phyloP scores from a whole-genome alignment of 2,888 invertebrate genomes.

The Elmis aenea region DNA sequence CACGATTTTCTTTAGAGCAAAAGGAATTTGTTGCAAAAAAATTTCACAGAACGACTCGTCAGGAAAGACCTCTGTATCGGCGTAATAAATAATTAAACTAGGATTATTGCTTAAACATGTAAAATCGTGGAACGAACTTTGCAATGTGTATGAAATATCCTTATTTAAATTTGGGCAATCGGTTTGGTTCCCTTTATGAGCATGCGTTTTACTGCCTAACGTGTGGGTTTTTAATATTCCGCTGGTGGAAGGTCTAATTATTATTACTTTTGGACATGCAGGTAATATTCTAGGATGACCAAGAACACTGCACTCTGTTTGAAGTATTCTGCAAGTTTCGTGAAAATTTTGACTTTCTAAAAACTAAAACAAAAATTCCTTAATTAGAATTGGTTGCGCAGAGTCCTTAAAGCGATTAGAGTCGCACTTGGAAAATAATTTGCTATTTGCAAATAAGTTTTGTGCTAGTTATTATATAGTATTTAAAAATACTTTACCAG shows the following conservation, averaged over 20 bases:
- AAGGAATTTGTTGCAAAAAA: no score
- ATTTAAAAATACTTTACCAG: constrained; percentile 15
- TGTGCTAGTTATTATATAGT: background rate
- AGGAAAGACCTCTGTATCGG: background rate
- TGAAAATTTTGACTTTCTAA: constrained; percentile 21
- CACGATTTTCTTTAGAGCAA: no score
- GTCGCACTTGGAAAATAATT: no score
- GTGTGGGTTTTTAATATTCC: background rate
- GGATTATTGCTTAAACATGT: background rate
- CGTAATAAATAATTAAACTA: background rate
- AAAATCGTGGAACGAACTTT: background rate
- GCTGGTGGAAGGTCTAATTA: constrained; percentile 9
- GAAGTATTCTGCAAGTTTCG: constrained; percentile 14
- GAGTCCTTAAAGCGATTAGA: no score
- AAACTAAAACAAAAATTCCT: constrained; percentile 12
- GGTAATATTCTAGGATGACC: constrained; percentile 8
- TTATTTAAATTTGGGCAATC: background rate
- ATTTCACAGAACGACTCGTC: no score
- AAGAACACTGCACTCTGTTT: constrained; percentile 12
- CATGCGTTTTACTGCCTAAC: background rate
- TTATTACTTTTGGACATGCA: constrained; percentile 10
- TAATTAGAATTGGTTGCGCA: no score
- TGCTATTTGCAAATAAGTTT: background rate
- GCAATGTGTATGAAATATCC: background rate
- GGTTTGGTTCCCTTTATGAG: constrained; percentile 1